Base-by-base conservation (phyloP, 2,888 invertebrate species). In the Drosophila yooni region DNA sequence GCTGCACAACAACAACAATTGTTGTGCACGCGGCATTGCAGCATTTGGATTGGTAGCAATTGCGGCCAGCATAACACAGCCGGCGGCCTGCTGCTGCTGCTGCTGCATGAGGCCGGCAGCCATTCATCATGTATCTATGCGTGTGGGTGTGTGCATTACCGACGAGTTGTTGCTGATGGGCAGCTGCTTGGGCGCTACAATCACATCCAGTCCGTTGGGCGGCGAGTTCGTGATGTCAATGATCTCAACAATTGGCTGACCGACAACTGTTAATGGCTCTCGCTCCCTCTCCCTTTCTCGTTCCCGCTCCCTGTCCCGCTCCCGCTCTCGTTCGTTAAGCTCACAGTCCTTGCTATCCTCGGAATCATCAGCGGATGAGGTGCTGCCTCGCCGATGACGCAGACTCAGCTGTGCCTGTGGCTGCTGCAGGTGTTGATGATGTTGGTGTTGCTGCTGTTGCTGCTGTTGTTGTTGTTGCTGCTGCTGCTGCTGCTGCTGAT, bases 291-390 rank as follows among this genome's bases (percentile, higher is more conserved):
- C 58, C 18, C 68, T 81, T 71, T 68, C 88, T 70, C 79, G 91
- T 78, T 93, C 93, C 15, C 62, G 34, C 10, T 68, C 88, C 70
- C 79, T 43, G 13, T 48, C 74, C 18, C 57, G 36, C 8, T 60
- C 58, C n/a, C 67, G 83, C 72, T 68, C 88, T 73, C 79, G 91
- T 79, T 93, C 93, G 7, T 68, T 87, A 58, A 88, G 88, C 79
- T 93, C 93, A 72, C 93, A 92, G 79, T 93, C 93, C 89, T 93
- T 93, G 84, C 93, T 93, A 66, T 93, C 93, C 79, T 93, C 93
- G 8, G 93, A 93, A 74, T 92, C 92, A 62, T 93, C 93, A 18
- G 91, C 92, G 18, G 93, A 93, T 11, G 93, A 93, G 40, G 92
- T 93, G 79, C 93, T 93, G 69, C 92, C 93, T 29, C 93, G 91